These are phyloP conservation scores for Cephalopterus ornatus DNA, from an alignment of 2,113 vertebrate species.

Conservation along the genomic window DNA sequence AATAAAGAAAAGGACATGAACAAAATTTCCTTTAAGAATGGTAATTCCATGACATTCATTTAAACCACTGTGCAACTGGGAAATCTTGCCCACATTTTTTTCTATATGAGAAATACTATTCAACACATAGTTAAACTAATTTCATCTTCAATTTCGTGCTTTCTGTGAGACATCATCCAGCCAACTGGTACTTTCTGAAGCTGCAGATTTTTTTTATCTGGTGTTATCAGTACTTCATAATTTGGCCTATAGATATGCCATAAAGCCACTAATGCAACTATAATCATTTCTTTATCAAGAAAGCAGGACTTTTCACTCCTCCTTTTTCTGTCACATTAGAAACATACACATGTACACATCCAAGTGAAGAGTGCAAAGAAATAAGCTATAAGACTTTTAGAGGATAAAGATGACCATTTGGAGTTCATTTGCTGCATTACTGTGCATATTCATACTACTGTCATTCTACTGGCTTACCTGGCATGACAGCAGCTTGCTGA, in stretches of 20 bases:
- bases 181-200: neutral
- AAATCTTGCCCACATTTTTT: neutral
- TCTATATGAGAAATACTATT: neutral
- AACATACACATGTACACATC: neutral
- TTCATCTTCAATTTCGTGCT: neutral
- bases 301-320: neutral
- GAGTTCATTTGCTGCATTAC: neutral
- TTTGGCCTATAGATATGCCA: neutral
- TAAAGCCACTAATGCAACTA: neutral
- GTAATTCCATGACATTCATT: neutral
- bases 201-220: neutral
- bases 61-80: neutral
- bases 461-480: conserved; percentile 76
- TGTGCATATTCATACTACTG: neutral
- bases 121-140: neutral
- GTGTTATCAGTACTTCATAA: neutral
- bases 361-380: neutral
- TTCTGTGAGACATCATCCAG: neutral
- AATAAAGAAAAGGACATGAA: neutral
- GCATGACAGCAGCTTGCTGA: conserved; percentile 74
- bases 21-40: neutral
- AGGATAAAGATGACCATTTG: neutral
- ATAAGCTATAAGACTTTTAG: neutral
- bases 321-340: neutral
- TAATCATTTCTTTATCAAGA: neutral